Base-by-base conservation (phyloP, 2,888 invertebrate genomes). In the Helicoverpa assulta region DNA sequence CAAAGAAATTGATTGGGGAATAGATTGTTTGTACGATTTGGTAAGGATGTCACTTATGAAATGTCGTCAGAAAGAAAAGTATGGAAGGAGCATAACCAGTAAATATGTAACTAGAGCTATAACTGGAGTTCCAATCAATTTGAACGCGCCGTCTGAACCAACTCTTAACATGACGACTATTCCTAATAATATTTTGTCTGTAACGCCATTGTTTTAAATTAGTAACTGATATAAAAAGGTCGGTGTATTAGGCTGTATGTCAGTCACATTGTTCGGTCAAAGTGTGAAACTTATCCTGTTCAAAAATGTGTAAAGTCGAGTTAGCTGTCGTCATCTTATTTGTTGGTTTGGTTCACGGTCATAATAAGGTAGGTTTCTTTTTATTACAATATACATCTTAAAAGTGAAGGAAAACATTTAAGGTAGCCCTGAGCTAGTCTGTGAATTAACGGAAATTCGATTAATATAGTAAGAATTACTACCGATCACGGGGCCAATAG, bases 121-220 rank as follows among this genome's bases (percentile, higher is more conserved):
- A 26, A 26, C 26, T 26, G 26, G 26, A 26, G 26, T 16, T 12
- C 16, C 10, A 40, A 43, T 5, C 37, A 37, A 10, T 0, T 3
- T 6, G n/a, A 52, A 54, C 40, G 53, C 33, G 3, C 21, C 18
- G 18, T 74, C 52, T 53, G 40, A 57, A 53, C 56, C n/a, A 69
- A 4, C 1, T 18, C 47, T 60, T 29, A 70, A 29, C 18, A 16
- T 40, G 59, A 3, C n/a, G 10, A 2, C 8, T 4, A 7, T 7
- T 0, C 50, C 0, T 43, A 5, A 64, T 64, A 75, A 64, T 73
- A 67, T 75, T 60, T 51, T 54, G 7, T n/a, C 55, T 5, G 1
- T 37, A 37, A 1, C 5, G 6, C 19, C 18, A 65, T 60, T 74
- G 70, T 74, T 70, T 54, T 70, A 14, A 54, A 40, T 54, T 10